Conservation (phyloP, 2,113 vertebrate species). For the Mellivora capensis region DNA sequence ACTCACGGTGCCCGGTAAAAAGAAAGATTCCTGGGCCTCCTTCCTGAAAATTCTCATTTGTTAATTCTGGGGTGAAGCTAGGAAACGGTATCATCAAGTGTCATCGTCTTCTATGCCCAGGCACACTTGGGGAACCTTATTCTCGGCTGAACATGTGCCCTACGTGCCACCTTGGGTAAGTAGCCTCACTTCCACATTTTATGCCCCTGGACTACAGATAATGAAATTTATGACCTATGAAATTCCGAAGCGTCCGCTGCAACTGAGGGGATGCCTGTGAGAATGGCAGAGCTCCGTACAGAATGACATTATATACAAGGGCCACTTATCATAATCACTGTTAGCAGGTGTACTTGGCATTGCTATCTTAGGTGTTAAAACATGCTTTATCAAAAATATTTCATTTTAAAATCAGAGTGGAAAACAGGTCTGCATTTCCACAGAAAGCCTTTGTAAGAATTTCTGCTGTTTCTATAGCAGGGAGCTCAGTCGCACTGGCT, state of each 20-base stretch:
- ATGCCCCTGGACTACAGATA: background rate
- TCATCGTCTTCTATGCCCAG: background rate
- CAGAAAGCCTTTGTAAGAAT: background rate
- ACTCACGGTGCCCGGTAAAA: accelerated
- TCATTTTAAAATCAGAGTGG: background rate
- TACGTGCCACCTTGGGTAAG: background rate
- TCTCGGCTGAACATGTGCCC: background rate
- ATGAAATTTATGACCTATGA: background rate
- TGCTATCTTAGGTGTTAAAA: background rate
- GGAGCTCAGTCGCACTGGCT: accelerated
- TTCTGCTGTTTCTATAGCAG: background rate
- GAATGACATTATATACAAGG: background rate
- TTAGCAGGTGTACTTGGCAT: background rate
- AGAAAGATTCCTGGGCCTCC: background rate
- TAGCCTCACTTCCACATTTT: background rate
- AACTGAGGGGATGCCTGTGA: background rate
- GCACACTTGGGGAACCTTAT: background rate
- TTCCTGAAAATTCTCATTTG: background rate
- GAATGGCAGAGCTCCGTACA: background rate
- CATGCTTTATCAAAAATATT: background rate
- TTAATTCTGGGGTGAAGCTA: background rate
- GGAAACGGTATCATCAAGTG: background rate
- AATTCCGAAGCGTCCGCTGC: background rate
- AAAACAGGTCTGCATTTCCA: background rate
- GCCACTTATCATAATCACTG: background rate